Evolutionary conservation across 2,888 invertebrate genomes (phyloP).

Genomic region (Lysandra bellargus): DNA sequence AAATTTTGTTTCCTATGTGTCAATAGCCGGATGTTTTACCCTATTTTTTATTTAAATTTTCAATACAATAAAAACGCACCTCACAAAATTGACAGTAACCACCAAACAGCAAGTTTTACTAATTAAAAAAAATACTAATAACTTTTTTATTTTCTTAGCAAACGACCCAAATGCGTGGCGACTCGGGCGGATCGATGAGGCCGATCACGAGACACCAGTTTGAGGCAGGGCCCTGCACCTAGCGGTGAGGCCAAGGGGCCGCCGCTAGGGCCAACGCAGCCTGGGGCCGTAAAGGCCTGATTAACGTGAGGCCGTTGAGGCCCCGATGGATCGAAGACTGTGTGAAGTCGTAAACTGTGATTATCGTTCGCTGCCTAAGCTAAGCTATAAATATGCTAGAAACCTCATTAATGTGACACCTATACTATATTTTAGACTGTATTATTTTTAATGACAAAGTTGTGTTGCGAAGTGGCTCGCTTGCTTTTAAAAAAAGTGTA

Average conservation of each 20-base stretch:
- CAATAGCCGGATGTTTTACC: neutral
- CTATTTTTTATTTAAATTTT: neutral
- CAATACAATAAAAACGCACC: neutral
- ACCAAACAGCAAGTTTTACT: conserved; percentile 43
- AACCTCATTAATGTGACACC: neutral
- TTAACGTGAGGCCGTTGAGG: neutral
- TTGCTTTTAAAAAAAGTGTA: neutral
- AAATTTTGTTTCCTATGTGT: neutral
- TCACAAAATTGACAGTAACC: neutral
- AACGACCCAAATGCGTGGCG: conserved; percentile 91
- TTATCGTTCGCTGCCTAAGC: conserved; percentile 21
- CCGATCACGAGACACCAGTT: conserved; percentile 90
- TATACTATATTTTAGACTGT: neutral
- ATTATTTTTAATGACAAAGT: neutral
- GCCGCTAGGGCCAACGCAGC: conserved; percentile 48
- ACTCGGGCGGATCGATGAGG: conserved; percentile 89
- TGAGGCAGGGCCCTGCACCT: conserved; percentile 78
- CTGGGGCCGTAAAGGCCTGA: neutral
- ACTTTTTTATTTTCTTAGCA: conserved; percentile 57
- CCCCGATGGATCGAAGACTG: conserved; percentile 1
- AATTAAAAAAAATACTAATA: conserved; percentile 43
- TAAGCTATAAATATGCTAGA: conserved; percentile 6
- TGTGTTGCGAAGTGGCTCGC: neutral
- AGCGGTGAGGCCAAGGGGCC: conserved; percentile 55
- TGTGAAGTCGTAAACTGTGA: conserved; percentile 18